Conservation (phyloP, 1,140 invertebrate genomes). For the Papilio polyxenes region DNA sequence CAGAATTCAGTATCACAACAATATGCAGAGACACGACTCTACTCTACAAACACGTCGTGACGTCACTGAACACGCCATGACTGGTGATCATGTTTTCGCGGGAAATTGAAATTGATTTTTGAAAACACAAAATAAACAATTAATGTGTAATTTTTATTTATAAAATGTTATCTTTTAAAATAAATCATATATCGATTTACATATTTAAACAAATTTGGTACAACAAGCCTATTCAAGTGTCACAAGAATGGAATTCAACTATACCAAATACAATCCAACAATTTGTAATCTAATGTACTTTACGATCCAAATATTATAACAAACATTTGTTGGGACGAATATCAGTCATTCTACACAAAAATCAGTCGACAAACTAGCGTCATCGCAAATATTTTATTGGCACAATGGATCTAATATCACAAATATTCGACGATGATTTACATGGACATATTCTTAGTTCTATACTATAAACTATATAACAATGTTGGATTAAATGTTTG, state of each 20-base stretch:
- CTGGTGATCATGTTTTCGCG: no score
- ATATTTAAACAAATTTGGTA: no score
- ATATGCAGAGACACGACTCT: no score
- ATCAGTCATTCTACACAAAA: conserved; percentile 40
- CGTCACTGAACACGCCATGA: no score
- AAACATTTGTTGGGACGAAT: not conserved
- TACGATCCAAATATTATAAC: conserved; percentile 5
- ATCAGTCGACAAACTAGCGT: conserved; percentile 48
- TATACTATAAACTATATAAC: conserved; percentile 28
- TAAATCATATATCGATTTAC: no score
- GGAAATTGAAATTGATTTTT: no score
- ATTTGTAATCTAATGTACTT: not conserved
- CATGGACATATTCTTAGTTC: not conserved
- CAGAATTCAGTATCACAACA: no score
- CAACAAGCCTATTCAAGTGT: no score
- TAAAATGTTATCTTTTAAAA: no score
- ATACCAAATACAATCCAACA: not conserved
- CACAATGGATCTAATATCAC: conserved; percentile 30
- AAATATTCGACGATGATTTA: conserved; percentile 27
- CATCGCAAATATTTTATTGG: conserved; percentile 40
- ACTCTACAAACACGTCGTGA: no score
- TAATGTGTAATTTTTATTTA: no score
- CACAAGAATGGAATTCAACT: not conserved
- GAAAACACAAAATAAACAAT: no score
- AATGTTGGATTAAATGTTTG: conserved; percentile 31